Evolutionary conservation across 2,113 vertebrate species (phyloP).

Genomic region (Rhipidura dahli): DNA sequence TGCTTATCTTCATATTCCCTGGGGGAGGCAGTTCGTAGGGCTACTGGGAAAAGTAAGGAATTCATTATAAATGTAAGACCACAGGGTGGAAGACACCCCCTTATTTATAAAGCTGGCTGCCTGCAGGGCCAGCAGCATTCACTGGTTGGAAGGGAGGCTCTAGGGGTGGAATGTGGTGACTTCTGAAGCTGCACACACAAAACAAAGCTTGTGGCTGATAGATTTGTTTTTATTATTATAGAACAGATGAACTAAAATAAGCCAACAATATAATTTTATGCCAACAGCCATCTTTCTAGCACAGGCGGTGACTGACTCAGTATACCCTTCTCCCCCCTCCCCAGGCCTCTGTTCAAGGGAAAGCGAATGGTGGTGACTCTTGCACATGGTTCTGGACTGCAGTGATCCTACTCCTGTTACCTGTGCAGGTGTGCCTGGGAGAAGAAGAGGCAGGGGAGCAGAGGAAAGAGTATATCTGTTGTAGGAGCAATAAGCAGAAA

Average conservation of each 20-base stretch:
- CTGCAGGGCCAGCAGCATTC: background rate
- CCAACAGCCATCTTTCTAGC: conserved; percentile 68
- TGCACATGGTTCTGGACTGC: background rate
- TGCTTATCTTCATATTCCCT: background rate
- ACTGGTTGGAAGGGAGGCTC: background rate
- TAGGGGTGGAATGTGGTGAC: background rate
- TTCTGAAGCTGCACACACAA: conserved; percentile 2
- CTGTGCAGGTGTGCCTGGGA: conserved; percentile 10
- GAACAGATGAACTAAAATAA: conserved; percentile 78
- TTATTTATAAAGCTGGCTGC: background rate
- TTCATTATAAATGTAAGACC: background rate
- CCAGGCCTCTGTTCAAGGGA: background rate
- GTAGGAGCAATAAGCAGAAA: conserved; percentile 62
- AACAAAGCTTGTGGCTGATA: conserved; percentile 65
- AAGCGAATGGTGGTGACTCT: background rate
- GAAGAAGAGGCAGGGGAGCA: conserved; percentile 19
- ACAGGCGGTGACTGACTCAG: conserved; percentile 48
- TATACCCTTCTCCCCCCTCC: conserved; percentile 1
- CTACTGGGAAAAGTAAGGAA: background rate
- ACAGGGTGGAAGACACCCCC: background rate
- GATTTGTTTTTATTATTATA: conserved; percentile 78
- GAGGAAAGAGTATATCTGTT: conserved; percentile 20
- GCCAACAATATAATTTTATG: conserved; percentile 74
- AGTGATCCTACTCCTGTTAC: background rate
- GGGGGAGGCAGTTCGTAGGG: background rate